These are phyloP conservation scores for Doryteuthis pealeii DNA, from an alignment of 1,140 invertebrate species.

Conservation along the genomic window DNA sequence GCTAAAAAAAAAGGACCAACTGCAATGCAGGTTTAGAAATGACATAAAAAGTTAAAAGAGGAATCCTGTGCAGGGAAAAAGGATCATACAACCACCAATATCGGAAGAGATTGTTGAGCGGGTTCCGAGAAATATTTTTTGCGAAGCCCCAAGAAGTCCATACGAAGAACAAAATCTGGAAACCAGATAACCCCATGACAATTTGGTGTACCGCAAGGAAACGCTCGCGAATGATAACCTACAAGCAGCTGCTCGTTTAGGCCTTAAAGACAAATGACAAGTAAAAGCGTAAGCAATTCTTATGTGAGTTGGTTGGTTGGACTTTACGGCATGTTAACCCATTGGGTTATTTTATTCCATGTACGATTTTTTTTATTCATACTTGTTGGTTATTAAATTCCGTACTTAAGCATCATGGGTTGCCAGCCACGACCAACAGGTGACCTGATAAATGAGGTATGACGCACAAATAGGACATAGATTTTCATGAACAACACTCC, in stretches of 20 bases:
- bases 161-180: too few species aligned
- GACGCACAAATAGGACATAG: too few species aligned
- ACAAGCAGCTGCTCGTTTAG: background rate
- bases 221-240: background rate
- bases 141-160: background rate
- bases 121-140: background rate
- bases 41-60: background rate
- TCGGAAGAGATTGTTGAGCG: background rate
- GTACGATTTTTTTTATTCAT: too few species aligned
- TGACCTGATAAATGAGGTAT: too few species aligned
- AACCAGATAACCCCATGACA: background rate
- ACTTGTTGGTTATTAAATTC: too few species aligned
- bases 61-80: background rate
- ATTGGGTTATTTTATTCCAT: too few species aligned
- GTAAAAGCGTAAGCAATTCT: background rate
- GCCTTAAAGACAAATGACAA: background rate
- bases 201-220: background rate
- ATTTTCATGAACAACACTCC: too few species aligned
- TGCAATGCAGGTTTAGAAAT: background rate
- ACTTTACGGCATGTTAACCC: too few species aligned
- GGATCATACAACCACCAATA: background rate
- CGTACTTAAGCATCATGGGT: too few species aligned
- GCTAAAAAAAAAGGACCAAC: background rate
- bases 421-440: too few species aligned
- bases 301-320: too few species aligned